Percentiles rank a stretch among this genome's conserved stretches.
These are phyloP conservation scores for Eupelmus urozonus DNA, from an alignment of 2,888 invertebrate genomes.

Conservation along the genomic window DNA sequence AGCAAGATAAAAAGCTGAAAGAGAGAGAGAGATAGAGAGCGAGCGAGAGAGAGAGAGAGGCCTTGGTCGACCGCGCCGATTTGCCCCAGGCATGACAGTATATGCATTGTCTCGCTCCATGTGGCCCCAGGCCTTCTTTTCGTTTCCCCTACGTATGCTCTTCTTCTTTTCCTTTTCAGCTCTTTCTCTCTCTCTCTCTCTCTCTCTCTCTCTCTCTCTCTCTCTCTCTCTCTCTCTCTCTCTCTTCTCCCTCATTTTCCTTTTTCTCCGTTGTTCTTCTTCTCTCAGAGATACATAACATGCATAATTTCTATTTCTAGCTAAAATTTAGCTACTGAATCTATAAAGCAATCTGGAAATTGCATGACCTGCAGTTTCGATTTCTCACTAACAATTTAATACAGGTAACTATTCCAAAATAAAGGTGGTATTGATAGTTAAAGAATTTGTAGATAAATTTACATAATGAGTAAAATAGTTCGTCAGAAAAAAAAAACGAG, in stretches of 20 bases:
- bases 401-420: no score
- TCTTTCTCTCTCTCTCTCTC: not conserved
- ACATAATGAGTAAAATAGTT: no score
- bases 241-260: not conserved
- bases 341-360: no score
- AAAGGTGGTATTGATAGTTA: no score
- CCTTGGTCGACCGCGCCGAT: conserved; percentile 51
- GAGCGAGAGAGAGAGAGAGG: conserved; percentile 49
- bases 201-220: not conserved
- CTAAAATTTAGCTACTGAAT: no score
- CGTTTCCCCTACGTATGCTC: conserved; percentile 27
- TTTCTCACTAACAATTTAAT: no score
- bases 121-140: conserved; percentile 60
- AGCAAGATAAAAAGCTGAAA: conserved; percentile 19
- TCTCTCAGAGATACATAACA: no score
- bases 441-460: no score
- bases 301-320: no score
- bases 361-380: no score
- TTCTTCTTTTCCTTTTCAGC: conserved; percentile 22
- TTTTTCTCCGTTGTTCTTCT: not conserved
- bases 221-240: not conserved
- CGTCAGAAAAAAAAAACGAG: no score
- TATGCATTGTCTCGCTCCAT: conserved; percentile 71
- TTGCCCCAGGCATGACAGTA: conserved; percentile 53
- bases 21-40: conserved; percentile 24